Percentiles rank a stretch among this genome's conserved stretches.
Conservation (phyloP, 2,888 invertebrate species). For the Ormyrus rosae region DNA sequence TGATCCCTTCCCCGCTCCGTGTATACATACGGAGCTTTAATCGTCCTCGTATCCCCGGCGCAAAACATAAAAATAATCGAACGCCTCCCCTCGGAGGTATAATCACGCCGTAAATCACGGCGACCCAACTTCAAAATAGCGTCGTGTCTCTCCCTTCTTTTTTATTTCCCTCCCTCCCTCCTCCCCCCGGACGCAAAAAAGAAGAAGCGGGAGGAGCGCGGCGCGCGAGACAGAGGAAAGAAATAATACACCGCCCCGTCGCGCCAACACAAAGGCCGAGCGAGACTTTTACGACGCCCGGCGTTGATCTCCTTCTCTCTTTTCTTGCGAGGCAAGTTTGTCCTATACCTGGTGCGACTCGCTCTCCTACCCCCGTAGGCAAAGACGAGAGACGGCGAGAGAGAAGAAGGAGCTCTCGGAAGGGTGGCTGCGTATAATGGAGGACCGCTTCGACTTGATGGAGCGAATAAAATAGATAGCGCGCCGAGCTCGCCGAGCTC, state of each 20-base stretch:
- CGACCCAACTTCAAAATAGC: conserved; percentile 37
- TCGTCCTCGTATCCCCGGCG: too few relatives aligned
- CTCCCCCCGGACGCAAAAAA: not conserved
- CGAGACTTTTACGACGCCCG: conserved; percentile 37
- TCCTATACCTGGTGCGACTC: conserved; percentile 3
- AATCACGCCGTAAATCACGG: conserved; percentile 45
- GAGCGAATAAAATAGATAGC: conserved; percentile 45
- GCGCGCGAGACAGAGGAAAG: not conserved
- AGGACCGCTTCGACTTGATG: conserved; percentile 32
- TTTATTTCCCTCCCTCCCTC: conserved; percentile 25
- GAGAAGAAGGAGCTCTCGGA: not conserved
- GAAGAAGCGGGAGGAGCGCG: not conserved
- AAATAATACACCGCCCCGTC: conserved; percentile 32
- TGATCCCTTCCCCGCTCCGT: too few relatives aligned
- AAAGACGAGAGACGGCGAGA: not conserved
- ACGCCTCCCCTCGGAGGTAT: conserved; percentile 16
- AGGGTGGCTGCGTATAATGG: too few relatives aligned
- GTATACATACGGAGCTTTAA: too few relatives aligned
- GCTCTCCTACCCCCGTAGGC: not conserved
- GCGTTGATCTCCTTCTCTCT: conserved; percentile 22
- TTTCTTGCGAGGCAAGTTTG: not conserved
- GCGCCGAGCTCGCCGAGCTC: not conserved
- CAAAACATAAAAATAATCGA: conserved; percentile 32
- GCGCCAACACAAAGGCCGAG: conserved; percentile 21
- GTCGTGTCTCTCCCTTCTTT: not conserved